Evolutionary conservation across 1,140 invertebrate genomes (phyloP).

Genomic region (Drosophila rufa): DNA sequence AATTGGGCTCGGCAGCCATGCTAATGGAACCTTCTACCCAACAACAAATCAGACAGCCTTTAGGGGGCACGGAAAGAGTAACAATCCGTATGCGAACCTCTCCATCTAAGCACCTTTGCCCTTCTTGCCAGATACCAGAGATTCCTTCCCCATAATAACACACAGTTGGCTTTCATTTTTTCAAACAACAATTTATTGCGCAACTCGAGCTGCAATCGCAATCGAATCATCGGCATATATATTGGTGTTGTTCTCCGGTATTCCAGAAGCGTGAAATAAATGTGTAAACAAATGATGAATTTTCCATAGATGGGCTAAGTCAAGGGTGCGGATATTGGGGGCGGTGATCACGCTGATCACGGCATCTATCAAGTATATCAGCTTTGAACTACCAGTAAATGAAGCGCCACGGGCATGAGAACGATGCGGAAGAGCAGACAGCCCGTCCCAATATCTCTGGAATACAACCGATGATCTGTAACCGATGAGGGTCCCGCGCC

Average conservation of each 20-base stretch:
- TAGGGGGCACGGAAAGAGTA: conserved; percentile 1
- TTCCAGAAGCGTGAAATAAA: conserved; percentile 66
- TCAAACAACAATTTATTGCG: conserved; percentile 64
- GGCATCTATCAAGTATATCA: conserved; percentile 66
- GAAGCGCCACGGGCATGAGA: background rate
- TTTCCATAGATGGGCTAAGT: conserved; percentile 53
- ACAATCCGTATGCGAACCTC: conserved; percentile 44
- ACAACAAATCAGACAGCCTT: background rate
- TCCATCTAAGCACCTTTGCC: conserved; percentile 14
- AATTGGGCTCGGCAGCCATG: background rate
- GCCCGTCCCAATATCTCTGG: conserved; percentile 17
- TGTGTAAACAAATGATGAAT: conserved; percentile 60
- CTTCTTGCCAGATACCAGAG: background rate
- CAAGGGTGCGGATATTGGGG: conserved; percentile 58
- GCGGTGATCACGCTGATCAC: conserved; percentile 29
- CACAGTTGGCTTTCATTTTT: conserved; percentile 37
- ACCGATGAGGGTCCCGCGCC: conserved; percentile 43
- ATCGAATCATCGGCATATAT: conserved; percentile 62
- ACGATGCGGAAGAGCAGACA: conserved; percentile 3
- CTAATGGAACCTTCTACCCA: conserved; percentile 10
- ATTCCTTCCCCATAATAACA: conserved; percentile 18
- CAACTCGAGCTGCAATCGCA: conserved; percentile 21
- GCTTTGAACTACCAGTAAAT: conserved; percentile 64
- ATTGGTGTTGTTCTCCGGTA: conserved; percentile 61
- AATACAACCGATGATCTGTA: conserved; percentile 66